A percentile compares a stretch with the other conserved stretches of the same genome.
Evolutionary conservation across 23 tunicate species (phyloP).

Genomic region (Styela clava): DNA sequence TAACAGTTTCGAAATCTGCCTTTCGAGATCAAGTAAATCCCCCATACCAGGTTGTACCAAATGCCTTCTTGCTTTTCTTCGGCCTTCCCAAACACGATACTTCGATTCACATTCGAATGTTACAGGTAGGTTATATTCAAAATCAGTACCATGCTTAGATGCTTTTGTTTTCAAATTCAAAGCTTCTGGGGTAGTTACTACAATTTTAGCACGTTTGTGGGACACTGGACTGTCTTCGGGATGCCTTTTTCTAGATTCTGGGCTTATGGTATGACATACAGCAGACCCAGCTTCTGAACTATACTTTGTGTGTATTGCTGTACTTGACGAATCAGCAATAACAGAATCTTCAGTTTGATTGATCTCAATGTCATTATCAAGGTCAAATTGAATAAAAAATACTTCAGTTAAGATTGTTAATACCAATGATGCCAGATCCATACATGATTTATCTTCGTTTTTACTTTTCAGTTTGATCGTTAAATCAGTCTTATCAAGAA

Average conservation of each 20-base stretch:
- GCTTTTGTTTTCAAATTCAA: neutral
- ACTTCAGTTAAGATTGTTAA: constrained; percentile 54
- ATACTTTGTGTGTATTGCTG: neutral
- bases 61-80: constrained; percentile 60
- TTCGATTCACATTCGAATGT: constrained; percentile 35
- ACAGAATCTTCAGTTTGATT: neutral
- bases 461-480: neutral
- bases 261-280: neutral
- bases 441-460: neutral
- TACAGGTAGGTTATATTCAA: constrained; percentile 17
- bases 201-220: constrained; percentile 47
- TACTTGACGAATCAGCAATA: neutral
- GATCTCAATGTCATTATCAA: neutral
- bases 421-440: constrained; percentile 16
- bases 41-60: constrained; percentile 51
- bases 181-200: constrained; percentile 31
- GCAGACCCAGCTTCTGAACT: neutral
- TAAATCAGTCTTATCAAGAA: neutral
- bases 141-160: neutral
- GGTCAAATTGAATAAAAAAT: constrained; percentile 25
- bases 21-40: constrained; percentile 68
- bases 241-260: constrained; percentile 3
- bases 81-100: constrained; percentile 75
- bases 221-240: constrained; percentile 8
- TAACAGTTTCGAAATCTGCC: constrained; percentile 49